Percentiles rank a stretch among this genome's conserved stretches.
Evolutionary conservation across 2,113 vertebrate species (phyloP).

Genomic region (Bambusicola thoracicus): DNA sequence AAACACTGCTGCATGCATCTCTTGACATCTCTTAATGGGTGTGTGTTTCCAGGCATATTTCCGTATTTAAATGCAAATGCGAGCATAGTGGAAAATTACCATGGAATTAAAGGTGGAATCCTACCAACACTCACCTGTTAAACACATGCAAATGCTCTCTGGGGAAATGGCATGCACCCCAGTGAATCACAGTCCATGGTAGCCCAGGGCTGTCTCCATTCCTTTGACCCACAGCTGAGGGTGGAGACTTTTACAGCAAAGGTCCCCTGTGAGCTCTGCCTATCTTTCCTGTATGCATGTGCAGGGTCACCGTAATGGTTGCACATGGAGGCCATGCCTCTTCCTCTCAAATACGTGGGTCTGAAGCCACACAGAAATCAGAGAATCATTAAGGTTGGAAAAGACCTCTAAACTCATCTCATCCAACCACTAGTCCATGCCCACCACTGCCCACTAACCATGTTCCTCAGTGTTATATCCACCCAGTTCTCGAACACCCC

Average conservation of each 20-base stretch:
- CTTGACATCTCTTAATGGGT: not conserved
- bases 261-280: not conserved
- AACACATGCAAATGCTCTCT: not conserved
- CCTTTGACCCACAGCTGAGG: not conserved
- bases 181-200: not conserved
- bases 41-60: not conserved
- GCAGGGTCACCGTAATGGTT: too few relatives aligned
- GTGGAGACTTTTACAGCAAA: not conserved
- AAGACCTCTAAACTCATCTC: too few relatives aligned
- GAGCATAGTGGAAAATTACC: not conserved
- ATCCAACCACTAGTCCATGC: too few relatives aligned
- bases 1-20: not conserved
- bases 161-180: not conserved
- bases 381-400: too few relatives aligned
- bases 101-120: not conserved
- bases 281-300: not conserved
- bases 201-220: not conserved
- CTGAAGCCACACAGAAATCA: not conserved
- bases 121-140: not conserved
- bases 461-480: too few relatives aligned
- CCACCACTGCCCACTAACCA: too few relatives aligned
- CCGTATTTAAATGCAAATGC: not conserved
- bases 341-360: not conserved
- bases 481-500: too few relatives aligned
- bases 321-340: rapidly evolving